Conservation (phyloP, 2,888 invertebrate species). For the Horisme vitalbata region DNA sequence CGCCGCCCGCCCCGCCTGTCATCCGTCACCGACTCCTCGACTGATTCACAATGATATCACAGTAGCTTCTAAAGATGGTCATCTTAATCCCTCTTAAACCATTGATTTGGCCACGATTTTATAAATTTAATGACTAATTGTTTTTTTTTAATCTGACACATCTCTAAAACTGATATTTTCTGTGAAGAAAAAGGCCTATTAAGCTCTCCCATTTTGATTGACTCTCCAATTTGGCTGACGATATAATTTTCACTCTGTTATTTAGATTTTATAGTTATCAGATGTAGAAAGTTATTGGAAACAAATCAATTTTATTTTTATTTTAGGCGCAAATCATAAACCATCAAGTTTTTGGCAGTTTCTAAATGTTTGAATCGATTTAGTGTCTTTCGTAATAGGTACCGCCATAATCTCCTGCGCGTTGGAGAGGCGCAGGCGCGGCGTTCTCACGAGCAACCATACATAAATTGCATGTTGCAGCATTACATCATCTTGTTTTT, state of each 20-base stretch:
- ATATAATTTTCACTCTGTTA: constrained; percentile 2
- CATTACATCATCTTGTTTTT: constrained; percentile 1
- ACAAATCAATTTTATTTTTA: constrained; percentile 20
- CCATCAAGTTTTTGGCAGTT: constrained; percentile 17
- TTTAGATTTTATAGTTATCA: constrained; percentile 12
- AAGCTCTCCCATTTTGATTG: background rate
- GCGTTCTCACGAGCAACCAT: constrained; percentile 6
- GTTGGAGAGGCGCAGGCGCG: background rate
- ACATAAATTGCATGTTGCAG: background rate
- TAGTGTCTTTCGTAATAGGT: constrained; percentile 17
- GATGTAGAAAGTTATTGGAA: constrained; percentile 21
- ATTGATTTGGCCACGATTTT: constrained; percentile 19
- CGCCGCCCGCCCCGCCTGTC: constrained; percentile 29
- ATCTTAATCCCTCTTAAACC: constrained; percentile 10
- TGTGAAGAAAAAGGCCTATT: too few species aligned
- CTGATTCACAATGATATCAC: constrained; percentile 19
- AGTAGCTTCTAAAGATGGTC: constrained; percentile 23
- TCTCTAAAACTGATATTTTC: too few species aligned
- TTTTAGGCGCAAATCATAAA: constrained; percentile 21
- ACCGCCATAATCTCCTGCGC: background rate
- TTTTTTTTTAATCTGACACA: too few species aligned
- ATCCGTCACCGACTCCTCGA: constrained; percentile 9
- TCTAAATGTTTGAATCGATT: constrained; percentile 21
- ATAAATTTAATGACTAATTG: constrained; percentile 6
- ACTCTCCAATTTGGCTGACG: background rate